Evolutionary conservation across 2,888 invertebrate species (phyloP).

Genomic region (Andrena bucephala): DNA sequence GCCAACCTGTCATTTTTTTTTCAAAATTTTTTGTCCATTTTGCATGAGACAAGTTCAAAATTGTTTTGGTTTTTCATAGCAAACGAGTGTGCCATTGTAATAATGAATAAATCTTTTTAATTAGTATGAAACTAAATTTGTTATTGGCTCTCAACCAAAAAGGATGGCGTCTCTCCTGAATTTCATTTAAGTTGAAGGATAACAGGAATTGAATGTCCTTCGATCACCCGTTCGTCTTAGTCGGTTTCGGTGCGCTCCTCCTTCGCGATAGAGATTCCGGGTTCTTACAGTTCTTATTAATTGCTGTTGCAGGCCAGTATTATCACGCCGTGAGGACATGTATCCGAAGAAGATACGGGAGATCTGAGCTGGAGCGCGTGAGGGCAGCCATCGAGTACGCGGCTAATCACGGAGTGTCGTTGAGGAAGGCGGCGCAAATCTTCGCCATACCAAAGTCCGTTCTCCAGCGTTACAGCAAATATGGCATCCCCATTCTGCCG

Average conservation of each 20-base stretch:
- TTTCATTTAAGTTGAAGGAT: too few relatives aligned
- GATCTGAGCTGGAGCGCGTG: slow-evolving; percentile 54
- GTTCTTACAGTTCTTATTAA: slow-evolving; percentile 8
- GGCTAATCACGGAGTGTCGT: slow-evolving; percentile 74
- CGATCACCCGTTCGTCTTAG: neutral
- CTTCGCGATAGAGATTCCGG: neutral
- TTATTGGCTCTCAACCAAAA: too few relatives aligned
- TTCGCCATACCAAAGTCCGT: slow-evolving; percentile 77
- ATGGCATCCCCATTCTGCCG: slow-evolving; percentile 62
- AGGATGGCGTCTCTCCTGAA: too few relatives aligned
- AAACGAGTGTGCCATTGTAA: too few relatives aligned
- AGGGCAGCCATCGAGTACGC: slow-evolving; percentile 75
- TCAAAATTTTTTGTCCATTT: too few relatives aligned
- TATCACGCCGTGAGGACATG: neutral
- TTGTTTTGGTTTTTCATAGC: too few relatives aligned
- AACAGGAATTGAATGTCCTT: neutral
- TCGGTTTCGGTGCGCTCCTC: neutral
- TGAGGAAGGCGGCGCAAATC: slow-evolving; percentile 75
- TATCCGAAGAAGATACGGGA: neutral
- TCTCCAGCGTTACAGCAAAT: slow-evolving; percentile 76
- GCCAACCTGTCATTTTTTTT: too few relatives aligned
- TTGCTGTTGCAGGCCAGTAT: slow-evolving; percentile 58
- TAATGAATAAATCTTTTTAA: too few relatives aligned
- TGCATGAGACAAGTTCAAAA: too few relatives aligned
- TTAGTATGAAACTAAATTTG: too few relatives aligned